phyloP scores from a whole-genome alignment of 2,113 vertebrate genomes.

The Raja brachyura region DNA sequence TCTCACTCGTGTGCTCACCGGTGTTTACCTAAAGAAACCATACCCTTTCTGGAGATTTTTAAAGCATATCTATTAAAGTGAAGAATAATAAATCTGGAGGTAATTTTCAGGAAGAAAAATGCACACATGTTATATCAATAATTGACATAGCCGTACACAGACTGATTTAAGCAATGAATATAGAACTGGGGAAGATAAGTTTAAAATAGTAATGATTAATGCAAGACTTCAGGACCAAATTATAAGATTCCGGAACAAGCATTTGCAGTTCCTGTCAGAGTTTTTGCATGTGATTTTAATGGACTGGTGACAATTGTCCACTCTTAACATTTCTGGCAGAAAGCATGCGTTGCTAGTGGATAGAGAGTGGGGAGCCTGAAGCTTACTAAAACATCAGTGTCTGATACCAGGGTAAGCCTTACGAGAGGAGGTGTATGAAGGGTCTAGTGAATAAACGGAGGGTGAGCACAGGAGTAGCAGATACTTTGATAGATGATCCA shows the following conservation, averaged over 20 bases:
- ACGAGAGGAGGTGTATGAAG: neutral
- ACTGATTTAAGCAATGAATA: neutral
- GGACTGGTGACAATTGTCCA: neutral
- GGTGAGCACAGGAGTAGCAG: neutral
- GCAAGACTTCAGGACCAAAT: neutral
- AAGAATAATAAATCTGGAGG: slow-evolving; percentile 17
- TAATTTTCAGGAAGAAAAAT: slow-evolving; percentile 2
- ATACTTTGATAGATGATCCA: neutral
- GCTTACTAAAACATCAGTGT: neutral
- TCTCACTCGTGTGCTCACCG: slow-evolving; percentile 5
- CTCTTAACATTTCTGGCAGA: neutral
- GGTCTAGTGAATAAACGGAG: neutral
- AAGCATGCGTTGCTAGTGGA: neutral
- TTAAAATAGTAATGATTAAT: neutral
- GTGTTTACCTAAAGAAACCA: slow-evolving; percentile 24
- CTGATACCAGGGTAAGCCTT: neutral
- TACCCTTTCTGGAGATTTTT: neutral
- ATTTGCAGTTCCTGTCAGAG: neutral
- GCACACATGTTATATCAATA: slow-evolving; percentile 22
- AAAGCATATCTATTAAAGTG: slow-evolving; percentile 17
- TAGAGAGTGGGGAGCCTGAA: neutral
- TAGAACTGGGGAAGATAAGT: neutral
- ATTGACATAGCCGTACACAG: slow-evolving; percentile 1
- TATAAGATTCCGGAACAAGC: neutral
- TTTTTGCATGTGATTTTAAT: neutral